These are phyloP conservation scores for Xanthorhoe spadicearia DNA, from an alignment of 2,888 invertebrate species.

Conservation along the genomic window DNA sequence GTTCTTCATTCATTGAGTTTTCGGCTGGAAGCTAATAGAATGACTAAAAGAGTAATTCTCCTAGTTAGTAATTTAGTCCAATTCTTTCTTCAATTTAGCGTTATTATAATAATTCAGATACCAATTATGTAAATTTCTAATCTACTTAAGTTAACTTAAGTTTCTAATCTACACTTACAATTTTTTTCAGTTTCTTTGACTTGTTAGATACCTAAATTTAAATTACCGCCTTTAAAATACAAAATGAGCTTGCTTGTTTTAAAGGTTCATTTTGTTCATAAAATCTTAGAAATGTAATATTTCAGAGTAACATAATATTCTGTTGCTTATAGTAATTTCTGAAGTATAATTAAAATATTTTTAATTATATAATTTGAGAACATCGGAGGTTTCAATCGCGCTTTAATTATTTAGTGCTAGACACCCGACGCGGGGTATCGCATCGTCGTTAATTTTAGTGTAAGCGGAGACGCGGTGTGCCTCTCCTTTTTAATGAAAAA, in stretches of 20 bases:
- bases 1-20: too few species aligned
- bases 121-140: too few species aligned
- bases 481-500: conserved; percentile 53
- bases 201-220: not conserved
- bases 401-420: conserved; percentile 71
- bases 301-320: conserved; percentile 44
- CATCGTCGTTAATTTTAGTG: conserved; percentile 67
- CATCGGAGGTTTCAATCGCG: conserved; percentile 67
- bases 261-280: not conserved
- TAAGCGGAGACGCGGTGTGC: conserved; percentile 58
- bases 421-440: conserved; percentile 60
- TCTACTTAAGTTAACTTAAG: too few species aligned
- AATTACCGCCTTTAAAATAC: not conserved
- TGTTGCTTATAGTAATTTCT: conserved; percentile 49
- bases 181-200: too few species aligned
- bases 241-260: not conserved
- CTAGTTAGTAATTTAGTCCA: too few species aligned
- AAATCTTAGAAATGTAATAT: conserved; percentile 32
- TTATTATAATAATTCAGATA: too few species aligned
- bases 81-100: too few species aligned
- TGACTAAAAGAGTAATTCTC: too few species aligned
- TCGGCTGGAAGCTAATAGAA: too few species aligned
- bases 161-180: too few species aligned
- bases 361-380: conserved; percentile 72
- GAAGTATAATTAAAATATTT: conserved; percentile 67